Evolutionary conservation across 2,113 vertebrate genomes (phyloP).

Genomic region (Phyllopteryx taeniolatus): DNA sequence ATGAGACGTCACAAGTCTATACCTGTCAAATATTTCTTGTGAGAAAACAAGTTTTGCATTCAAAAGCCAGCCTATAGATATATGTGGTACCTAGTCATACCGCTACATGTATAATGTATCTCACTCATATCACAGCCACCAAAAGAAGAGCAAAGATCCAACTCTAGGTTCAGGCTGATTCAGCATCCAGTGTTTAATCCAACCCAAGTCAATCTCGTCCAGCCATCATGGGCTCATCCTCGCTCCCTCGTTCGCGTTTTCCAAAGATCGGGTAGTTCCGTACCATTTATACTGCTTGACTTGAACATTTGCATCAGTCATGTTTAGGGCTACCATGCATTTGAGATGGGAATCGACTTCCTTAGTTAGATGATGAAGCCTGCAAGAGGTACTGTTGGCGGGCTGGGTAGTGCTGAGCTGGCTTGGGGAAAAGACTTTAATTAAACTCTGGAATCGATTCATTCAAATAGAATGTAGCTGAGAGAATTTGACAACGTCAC

Average conservation of each 20-base stretch:
- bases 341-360: conserved; percentile 53
- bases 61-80: background rate
- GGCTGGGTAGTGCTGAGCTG: conserved; percentile 51
- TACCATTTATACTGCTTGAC: conserved; percentile 60
- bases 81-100: background rate
- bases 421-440: conserved; percentile 62
- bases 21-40: background rate
- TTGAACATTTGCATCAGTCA: conserved; percentile 56
- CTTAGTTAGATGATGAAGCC: conserved; percentile 64
- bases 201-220: conserved; percentile 33
- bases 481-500: conserved; percentile 53
- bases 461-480: conserved; percentile 66
- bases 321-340: conserved; percentile 61
- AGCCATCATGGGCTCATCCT: conserved; percentile 43
- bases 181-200: conserved; percentile 28
- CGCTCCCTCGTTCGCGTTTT: conserved; percentile 46
- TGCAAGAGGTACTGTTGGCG: conserved; percentile 41
- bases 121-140: background rate
- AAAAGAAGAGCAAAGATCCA: background rate
- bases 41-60: background rate
- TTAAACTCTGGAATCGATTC: conserved; percentile 74
- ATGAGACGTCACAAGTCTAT: background rate
- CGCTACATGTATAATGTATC: background rate
- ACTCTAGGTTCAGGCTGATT: conserved; percentile 34
- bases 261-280: conserved; percentile 23